Evolutionary conservation across 2,113 vertebrate species (phyloP), one percentile per base, ranked within the genome.

Genomic region (Corynorhinus townsendii): DNA sequence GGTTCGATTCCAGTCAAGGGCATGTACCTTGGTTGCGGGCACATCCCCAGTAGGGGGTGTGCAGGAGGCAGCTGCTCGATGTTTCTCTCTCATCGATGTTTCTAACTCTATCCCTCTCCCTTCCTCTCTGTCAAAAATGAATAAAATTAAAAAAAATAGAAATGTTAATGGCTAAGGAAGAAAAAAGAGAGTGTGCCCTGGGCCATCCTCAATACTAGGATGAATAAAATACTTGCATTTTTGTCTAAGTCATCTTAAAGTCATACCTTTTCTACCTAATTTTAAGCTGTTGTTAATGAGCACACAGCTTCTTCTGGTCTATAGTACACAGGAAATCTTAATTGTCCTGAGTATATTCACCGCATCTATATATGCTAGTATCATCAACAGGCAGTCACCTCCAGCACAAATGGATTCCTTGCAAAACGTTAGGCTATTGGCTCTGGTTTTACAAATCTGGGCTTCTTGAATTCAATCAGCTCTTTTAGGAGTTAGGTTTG

Each of bases 211-310:
- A 90, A 20, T 76, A 77, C 40, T 45, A 72, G 30, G 33, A 54
- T 92, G 17, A 85, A 89, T 84, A 92, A 91, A 72, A 68, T 86
- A 45, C 47, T 73, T 81, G 35, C 15, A 52, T 92, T 77, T 92
- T 4, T 79, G 3, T 75, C 24, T 83, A 72, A 73, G 33, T 91
- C 12, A 62, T 81, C 4, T 91, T 84, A 54, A 83, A 75, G 68
- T 80, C 40, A 54, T 59, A 76, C 4, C 38, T 95, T 86, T 86
- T 47, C 40, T 24, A 94, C 52, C 26, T 91, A 77, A 47, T 91
- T 94, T 85, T 79, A 91, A 91, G n/a, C 30, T 96, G 10, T 38
- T 69, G 54, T 72, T 79, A 79, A 79, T 90, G 43, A 3, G 7
- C 17, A 54, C 19, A 73, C 30, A 87, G 69, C 8, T 91, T 94